Evolutionary conservation across 23 tunicate genomes (phyloP).

Genomic region (Trididemnum clinides): DNA sequence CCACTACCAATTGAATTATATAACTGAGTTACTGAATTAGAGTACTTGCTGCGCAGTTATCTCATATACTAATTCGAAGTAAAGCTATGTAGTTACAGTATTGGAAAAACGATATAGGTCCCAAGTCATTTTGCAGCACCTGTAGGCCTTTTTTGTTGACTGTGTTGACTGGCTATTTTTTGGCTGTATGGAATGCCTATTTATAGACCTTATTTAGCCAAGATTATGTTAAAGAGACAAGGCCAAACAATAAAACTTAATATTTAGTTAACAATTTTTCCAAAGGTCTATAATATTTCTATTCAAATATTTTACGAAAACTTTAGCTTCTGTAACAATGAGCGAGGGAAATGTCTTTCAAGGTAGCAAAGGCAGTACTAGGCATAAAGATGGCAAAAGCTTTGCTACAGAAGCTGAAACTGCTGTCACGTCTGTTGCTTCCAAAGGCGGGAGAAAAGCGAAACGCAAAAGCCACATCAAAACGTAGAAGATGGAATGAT

Average conservation of each 20-base stretch:
- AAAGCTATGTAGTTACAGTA: background rate
- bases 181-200: too few relatives aligned
- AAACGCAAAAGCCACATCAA: conserved; percentile 10
- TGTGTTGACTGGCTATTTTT: too few relatives aligned
- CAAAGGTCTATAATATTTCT: background rate
- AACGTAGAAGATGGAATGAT: conserved; percentile 22
- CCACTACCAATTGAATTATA: too few relatives aligned
- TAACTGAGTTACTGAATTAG: background rate
- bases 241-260: background rate
- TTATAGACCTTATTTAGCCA: too few relatives aligned
- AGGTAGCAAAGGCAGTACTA: conserved; percentile 7
- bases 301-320: conserved; percentile 2
- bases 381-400: background rate
- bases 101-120: too few relatives aligned
- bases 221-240: background rate
- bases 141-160: too few relatives aligned
- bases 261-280: background rate
- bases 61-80: background rate
- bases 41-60: conserved; percentile 13
- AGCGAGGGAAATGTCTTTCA: background rate
- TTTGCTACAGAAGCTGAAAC: conserved; percentile 13
- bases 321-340: background rate
- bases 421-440: conserved; percentile 6
- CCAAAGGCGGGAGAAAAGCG: background rate
- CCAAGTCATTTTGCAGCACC: too few relatives aligned